Evolutionary conservation across 2,888 invertebrate species (phyloP).

Genomic region (Leucophenga montana): DNA sequence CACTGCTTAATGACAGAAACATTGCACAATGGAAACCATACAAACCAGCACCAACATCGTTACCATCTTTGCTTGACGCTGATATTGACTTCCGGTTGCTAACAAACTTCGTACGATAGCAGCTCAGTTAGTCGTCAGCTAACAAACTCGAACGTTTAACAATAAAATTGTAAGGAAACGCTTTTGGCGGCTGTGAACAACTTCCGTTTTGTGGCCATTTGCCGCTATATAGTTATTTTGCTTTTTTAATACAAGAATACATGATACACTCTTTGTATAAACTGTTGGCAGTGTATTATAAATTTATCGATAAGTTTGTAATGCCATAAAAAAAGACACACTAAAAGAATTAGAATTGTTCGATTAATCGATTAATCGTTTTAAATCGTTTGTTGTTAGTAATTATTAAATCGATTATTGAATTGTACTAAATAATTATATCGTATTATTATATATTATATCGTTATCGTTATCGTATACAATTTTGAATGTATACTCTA

Average conservation of each 20-base stretch:
- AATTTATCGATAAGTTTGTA: too few species aligned
- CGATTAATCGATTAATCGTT: too few species aligned
- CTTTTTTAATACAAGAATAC: background rate
- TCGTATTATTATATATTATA: too few species aligned
- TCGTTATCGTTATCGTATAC: too few species aligned
- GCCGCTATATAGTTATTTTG: background rate
- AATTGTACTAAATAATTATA: too few species aligned
- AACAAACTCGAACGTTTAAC: constrained; percentile 41
- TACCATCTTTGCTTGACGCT: constrained; percentile 36
- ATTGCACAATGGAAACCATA: too few species aligned
- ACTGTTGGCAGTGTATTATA: too few species aligned
- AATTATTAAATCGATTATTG: too few species aligned
- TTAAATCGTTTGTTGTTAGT: too few species aligned
- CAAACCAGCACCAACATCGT: constrained; percentile 29
- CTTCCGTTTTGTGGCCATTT: constrained; percentile 61
- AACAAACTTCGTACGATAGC: constrained; percentile 48
- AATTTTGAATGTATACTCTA: too few species aligned
- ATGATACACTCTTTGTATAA: background rate
- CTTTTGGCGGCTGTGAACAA: constrained; percentile 45
- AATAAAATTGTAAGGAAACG: constrained; percentile 18
- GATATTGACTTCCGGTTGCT: constrained; percentile 34
- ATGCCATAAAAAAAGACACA: too few species aligned
- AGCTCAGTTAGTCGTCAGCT: constrained; percentile 20
- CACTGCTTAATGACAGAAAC: background rate
- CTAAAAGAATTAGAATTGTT: too few species aligned